phyloP scores from a whole-genome alignment of 2,797 vertebrate genomes.

The Pantherophis alleghaniensis region DNA sequence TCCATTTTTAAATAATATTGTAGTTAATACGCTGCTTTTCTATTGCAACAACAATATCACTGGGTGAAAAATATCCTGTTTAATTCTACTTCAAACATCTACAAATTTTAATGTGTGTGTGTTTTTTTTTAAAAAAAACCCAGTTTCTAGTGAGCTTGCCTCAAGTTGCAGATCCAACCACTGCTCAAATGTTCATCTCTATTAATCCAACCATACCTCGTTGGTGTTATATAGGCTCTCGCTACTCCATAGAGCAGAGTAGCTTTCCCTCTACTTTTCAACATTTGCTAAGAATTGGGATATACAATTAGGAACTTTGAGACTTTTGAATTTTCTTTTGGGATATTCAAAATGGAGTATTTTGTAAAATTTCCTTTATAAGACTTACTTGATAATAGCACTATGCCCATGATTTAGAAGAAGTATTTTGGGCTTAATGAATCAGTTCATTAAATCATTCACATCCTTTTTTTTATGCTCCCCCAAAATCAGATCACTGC shows the following conservation, averaged over 20 bases:
- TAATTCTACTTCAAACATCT: not conserved
- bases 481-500: not conserved
- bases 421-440: not conserved
- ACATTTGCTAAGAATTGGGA: not conserved
- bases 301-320: not conserved
- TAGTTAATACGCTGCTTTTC: not conserved
- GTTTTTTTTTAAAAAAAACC: not conserved
- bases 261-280: not conserved
- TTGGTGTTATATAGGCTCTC: not conserved
- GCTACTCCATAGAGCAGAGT: not conserved
- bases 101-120: no score
- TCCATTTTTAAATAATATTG: not conserved
- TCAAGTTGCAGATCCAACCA: not conserved
- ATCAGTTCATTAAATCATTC: not conserved
- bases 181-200: not conserved
- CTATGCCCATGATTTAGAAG: not conserved
- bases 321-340: not conserved
- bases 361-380: not conserved
- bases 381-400: not conserved
- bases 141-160: not conserved
- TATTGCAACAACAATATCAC: not conserved
- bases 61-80: not conserved
- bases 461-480: not conserved
- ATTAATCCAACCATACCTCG: not conserved
- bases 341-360: not conserved